phyloP scores from a whole-genome alignment of 1,140 invertebrate species.

The Sycobia sp. region DNA sequence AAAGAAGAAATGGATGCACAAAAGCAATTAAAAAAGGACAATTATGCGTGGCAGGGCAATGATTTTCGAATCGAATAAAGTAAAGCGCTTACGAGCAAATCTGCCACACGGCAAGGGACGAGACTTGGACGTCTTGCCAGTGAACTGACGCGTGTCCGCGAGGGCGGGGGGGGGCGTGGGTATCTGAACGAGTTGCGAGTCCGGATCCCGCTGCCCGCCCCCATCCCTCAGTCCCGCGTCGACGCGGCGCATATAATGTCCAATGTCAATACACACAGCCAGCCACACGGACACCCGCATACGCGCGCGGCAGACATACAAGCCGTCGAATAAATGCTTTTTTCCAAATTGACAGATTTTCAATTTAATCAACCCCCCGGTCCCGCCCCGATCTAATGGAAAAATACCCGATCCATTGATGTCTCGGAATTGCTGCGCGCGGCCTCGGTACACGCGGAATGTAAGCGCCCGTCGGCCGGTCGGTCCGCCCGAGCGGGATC shows the following conservation, averaged over 20 bases:
- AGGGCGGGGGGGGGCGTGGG: conserved; percentile 38
- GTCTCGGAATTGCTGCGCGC: conserved; percentile 46
- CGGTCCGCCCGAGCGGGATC: conserved; percentile 6
- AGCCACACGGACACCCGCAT: no score
- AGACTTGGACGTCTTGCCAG: no score
- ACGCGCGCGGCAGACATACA: no score
- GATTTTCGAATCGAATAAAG: no score
- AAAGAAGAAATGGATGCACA: no score
- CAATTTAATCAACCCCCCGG: conserved; percentile 63
- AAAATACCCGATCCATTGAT: conserved; percentile 60
- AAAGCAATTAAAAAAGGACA: no score
- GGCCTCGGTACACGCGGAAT: conserved; percentile 35
- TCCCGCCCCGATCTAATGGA: conserved; percentile 62
- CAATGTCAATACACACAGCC: conserved; percentile 59
- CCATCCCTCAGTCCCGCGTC: conserved; percentile 37
- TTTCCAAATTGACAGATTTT: conserved; percentile 63
- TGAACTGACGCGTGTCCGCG: no score
- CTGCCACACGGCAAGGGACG: no score
- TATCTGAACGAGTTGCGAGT: conserved; percentile 56
- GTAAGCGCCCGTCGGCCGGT: conserved; percentile 35
- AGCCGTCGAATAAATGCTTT: no score
- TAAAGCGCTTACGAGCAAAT: no score
- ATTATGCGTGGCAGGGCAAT: no score
- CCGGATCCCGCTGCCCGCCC: conserved; percentile 45
- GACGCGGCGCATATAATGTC: conserved; percentile 57